Conservation (phyloP, 2,888 invertebrate species). For the Lasioglossum lativentre region DNA sequence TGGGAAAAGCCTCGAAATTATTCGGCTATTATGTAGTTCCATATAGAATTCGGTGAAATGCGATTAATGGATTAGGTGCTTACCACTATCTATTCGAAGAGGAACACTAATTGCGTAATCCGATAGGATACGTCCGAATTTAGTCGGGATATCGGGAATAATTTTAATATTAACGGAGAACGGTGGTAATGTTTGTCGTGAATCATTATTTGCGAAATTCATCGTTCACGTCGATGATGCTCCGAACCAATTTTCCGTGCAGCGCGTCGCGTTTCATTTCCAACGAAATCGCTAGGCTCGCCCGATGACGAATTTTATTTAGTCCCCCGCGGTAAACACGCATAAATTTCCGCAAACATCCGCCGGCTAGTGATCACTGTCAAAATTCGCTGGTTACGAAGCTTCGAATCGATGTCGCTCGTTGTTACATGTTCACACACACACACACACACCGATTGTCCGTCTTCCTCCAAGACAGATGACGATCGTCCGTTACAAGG, state of each 20-base stretch:
- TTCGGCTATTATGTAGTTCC: constrained; percentile 35
- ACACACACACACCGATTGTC: neutral
- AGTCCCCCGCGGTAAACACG: neutral
- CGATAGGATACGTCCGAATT: neutral
- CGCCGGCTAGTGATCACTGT: neutral
- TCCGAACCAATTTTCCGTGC: neutral
- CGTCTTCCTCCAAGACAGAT: constrained; percentile 28
- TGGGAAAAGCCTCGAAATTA: constrained; percentile 18
- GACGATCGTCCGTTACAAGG: constrained; percentile 18
- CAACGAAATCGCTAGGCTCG: neutral
- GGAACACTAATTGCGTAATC: neutral
- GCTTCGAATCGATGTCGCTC: neutral
- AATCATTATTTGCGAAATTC: neutral
- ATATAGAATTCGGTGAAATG: constrained; percentile 22
- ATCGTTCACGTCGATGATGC: neutral
- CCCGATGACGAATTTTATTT: neutral
- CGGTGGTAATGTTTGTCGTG: neutral
- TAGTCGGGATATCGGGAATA: neutral
- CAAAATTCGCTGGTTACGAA: neutral
- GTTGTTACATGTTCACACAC: neutral
- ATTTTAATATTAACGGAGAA: neutral
- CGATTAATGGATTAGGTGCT: constrained; percentile 2
- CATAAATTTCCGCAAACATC: neutral
- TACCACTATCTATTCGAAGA: neutral
- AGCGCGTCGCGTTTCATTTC: neutral